A percentile compares a stretch with the other conserved stretches of the same genome.
phyloP scores from a whole-genome alignment of 2,113 vertebrate species.

The Tachysurus vachellii region DNA sequence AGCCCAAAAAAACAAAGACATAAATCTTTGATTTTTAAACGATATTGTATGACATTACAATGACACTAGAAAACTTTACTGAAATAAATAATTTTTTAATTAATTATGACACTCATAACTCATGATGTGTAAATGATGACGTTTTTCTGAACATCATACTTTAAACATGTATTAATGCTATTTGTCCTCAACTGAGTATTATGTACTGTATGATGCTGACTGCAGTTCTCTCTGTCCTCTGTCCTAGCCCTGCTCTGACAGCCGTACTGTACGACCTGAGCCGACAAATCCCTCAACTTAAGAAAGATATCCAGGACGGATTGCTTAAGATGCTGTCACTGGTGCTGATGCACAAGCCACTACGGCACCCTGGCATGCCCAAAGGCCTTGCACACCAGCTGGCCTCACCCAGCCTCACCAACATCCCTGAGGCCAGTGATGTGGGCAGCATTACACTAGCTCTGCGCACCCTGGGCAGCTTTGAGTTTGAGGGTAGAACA shows the following conservation, averaged over 20 bases:
- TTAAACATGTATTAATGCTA: no score
- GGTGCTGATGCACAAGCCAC: constrained; percentile 96
- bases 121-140: no score
- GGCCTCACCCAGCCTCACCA: constrained; percentile 92
- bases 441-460: constrained; percentile 97
- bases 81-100: no score
- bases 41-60: no score
- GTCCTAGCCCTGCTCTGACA: constrained; percentile 88
- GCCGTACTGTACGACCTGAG: constrained; percentile 96
- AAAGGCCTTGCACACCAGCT: constrained; percentile 95
- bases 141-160: no score
- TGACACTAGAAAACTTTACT: no score
- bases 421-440: constrained; percentile 92
- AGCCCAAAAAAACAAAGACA: no score
- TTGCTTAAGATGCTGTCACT: constrained; percentile 97
- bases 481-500: constrained; percentile 92
- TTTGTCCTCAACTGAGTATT: neutral
- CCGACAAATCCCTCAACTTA: constrained; percentile 94
- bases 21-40: no score
- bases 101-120: no score
- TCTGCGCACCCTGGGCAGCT: constrained; percentile 92
- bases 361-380: constrained; percentile 96
- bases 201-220: neutral
- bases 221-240: neutral
- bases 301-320: constrained; percentile 98